Evolutionary conservation across 2,113 vertebrate species (phyloP), one percentile per base, ranked within the genome.

Genomic region (Hippoglossus stenolepis): DNA sequence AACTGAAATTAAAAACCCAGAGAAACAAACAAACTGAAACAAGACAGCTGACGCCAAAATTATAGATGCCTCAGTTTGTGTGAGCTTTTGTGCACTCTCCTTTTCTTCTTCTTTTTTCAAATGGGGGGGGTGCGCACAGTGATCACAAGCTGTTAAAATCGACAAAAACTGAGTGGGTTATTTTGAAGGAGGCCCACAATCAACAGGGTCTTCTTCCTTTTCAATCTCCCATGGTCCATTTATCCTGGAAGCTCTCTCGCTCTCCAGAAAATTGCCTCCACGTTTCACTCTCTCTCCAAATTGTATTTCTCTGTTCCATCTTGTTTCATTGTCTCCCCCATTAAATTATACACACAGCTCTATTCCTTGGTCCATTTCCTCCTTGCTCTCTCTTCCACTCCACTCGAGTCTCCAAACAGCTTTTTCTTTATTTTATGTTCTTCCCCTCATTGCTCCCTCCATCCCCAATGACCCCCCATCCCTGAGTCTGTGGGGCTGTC

Each of bases 111-210:
- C 8, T 8, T 47, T 20, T 59, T 47, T 4, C 17, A 12, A 51
- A 15, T 20, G 14, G 63, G 3, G 20, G 23, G 9, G 12, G 7
- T 5, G 73, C 65, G 58, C 28, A 5, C 23, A 24, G 35, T 28
- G 68, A 78, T 79, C 73, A 80, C 43, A 28, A 87, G 77, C 77
- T 89, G 85, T 65, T 70, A 80, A 83, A 63, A 84, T 65, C 13
- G 59, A 87, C 75, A 82, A 47, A 63, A 74, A 73, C 28, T 38
- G 69, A 86, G 49, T 58, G 35, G 17, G 23, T 75, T 84, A 86
- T 91, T 87, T 65, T 83, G 70, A 82, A 72, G 77, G 79, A 75
- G 58, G 57, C 51, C 65, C 54, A 80, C 79, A 87, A 80, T 75
- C 67, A 57, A 53, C 11, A 6, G 2, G 5, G 31, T 65, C 38